These are phyloP conservation scores for Prionace glauca DNA, from an alignment of 2,797 vertebrate species.

Conservation along the genomic window DNA sequence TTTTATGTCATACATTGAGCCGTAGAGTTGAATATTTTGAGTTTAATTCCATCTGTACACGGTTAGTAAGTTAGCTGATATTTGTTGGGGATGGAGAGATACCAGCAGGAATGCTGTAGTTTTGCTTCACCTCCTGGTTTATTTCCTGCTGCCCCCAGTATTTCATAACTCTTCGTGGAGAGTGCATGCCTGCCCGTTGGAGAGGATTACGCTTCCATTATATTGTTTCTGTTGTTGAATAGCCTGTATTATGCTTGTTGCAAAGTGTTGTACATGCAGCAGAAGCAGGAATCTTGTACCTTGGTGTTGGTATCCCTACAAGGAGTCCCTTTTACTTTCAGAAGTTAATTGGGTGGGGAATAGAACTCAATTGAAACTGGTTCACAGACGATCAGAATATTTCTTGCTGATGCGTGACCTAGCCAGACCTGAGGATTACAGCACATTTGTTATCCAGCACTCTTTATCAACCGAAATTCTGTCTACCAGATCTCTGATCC, in stretches of 20 bases:
- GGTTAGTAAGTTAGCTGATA: neutral
- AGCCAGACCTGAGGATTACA: too few relatives aligned
- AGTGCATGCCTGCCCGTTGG: neutral
- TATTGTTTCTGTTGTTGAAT: neutral
- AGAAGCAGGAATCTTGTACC: neutral
- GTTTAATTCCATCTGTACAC: neutral
- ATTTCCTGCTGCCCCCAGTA: neutral
- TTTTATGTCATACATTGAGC: neutral
- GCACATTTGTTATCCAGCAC: too few relatives aligned
- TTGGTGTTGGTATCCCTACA: neutral
- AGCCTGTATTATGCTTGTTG: neutral
- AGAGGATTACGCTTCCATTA: neutral
- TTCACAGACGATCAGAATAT: too few relatives aligned
- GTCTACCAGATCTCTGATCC: too few relatives aligned
- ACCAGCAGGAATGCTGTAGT: neutral
- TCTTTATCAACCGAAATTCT: too few relatives aligned
- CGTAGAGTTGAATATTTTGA: neutral
- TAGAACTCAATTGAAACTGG: neutral
- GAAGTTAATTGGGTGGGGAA: neutral
- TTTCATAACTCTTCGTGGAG: neutral
- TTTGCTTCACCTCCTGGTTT: neutral
- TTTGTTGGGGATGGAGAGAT: neutral
- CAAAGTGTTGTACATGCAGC: neutral
- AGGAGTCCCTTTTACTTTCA: neutral
- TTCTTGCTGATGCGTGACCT: neutral